Evolutionary conservation across 2,888 invertebrate genomes (phyloP).

Genomic region (Eristalinus sepulchralis): DNA sequence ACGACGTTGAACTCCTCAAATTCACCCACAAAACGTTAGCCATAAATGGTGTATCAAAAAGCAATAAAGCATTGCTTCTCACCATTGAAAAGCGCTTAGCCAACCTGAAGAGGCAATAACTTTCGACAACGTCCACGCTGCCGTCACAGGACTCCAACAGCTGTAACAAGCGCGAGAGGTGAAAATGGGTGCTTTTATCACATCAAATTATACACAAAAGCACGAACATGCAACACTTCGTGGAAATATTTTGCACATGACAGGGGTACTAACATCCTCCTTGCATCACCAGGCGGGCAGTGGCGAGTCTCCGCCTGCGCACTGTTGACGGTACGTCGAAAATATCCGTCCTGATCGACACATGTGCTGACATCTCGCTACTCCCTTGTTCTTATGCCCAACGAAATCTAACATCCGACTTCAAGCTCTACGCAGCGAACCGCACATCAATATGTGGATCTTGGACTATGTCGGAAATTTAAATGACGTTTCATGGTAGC

Average conservation of each 20-base stretch:
- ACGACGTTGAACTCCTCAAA: too few relatives aligned
- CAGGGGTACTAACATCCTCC: too few relatives aligned
- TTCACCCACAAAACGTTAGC: too few relatives aligned
- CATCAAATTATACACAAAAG: background rate
- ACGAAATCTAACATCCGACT: background rate
- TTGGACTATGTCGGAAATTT: too few relatives aligned
- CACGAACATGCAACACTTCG: background rate
- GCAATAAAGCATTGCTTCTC: too few relatives aligned
- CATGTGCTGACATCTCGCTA: background rate
- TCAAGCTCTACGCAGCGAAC: background rate
- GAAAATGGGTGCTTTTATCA: background rate
- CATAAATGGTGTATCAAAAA: too few relatives aligned
- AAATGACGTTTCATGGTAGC: too few relatives aligned
- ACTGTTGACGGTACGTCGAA: background rate
- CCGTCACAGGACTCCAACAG: too few relatives aligned
- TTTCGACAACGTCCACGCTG: too few relatives aligned
- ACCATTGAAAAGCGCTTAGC: too few relatives aligned
- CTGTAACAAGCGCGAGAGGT: background rate
- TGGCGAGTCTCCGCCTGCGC: background rate
- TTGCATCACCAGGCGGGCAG: background rate
- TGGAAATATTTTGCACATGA: background rate
- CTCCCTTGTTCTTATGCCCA: background rate
- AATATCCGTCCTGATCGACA: conserved; percentile 1
- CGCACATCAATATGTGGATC: background rate
- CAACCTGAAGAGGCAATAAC: too few relatives aligned